These are phyloP conservation scores for Anthoscopus minutus DNA, from an alignment of 2,113 vertebrate species.

Conservation along the genomic window DNA sequence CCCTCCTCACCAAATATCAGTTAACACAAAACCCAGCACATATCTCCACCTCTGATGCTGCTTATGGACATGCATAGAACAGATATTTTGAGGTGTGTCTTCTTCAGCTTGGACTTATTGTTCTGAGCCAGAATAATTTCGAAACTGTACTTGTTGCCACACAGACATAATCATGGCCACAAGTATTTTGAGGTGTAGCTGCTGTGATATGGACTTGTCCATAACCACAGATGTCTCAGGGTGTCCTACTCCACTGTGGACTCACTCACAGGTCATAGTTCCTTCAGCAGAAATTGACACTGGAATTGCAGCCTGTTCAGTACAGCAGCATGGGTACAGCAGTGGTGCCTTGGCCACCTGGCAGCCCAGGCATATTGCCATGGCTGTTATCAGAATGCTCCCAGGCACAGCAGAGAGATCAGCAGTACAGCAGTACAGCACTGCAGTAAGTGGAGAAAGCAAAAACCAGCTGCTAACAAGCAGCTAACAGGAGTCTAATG, in stretches of 20 bases:
- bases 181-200: neutral
- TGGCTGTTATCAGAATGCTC: accelerated
- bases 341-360: neutral
- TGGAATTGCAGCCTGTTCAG: neutral
- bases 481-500: neutral
- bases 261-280: too few relatives aligned
- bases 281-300: neutral
- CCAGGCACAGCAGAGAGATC: neutral
- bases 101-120: neutral
- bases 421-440: neutral
- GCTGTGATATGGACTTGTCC: neutral
- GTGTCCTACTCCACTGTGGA: neutral
- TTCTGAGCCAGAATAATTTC: neutral
- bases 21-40: too few relatives aligned
- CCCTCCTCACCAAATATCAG: too few relatives aligned
- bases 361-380: neutral
- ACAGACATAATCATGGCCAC: neutral
- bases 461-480: neutral
- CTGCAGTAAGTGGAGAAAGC: too few relatives aligned
- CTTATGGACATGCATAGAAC: neutral
- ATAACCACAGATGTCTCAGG: neutral
- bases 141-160: neutral
- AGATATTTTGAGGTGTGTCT: neutral
- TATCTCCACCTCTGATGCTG: neutral
- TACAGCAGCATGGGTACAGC: neutral